phyloP scores from a whole-genome alignment of 2,113 vertebrate species.

The Toxotes chatareus region DNA sequence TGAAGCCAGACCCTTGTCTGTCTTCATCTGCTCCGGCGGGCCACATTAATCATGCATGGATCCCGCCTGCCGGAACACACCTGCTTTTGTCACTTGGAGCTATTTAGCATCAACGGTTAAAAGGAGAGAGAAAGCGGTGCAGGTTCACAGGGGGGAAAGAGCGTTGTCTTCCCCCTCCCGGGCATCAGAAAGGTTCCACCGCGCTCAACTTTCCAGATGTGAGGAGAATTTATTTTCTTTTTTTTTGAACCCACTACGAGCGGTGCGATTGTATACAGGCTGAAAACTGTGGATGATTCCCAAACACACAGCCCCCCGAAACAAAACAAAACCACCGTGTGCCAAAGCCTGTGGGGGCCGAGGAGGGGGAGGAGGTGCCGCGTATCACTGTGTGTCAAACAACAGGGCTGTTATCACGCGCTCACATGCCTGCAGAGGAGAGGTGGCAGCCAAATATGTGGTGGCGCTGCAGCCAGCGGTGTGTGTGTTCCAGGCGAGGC shows the following conservation, averaged over 20 bases:
- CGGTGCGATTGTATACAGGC: slow-evolving; percentile 42
- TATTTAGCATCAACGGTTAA: slow-evolving; percentile 66
- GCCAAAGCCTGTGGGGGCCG: slow-evolving; percentile 70
- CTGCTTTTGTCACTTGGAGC: slow-evolving; percentile 62
- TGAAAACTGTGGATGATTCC: slow-evolving; percentile 55
- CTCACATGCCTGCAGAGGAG: slow-evolving; percentile 76
- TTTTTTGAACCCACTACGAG: slow-evolving; percentile 22
- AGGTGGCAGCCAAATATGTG: slow-evolving; percentile 75
- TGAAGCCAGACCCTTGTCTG: neutral
- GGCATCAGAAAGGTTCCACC: slow-evolving; percentile 5
- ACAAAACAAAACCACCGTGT: slow-evolving; percentile 68
- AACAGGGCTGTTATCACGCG: slow-evolving; percentile 78
- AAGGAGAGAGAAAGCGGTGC: slow-evolving; percentile 20
- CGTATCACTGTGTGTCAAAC: slow-evolving; percentile 73
- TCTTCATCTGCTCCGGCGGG: slow-evolving; percentile 42
- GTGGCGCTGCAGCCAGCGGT: slow-evolving; percentile 57
- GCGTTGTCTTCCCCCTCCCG: neutral
- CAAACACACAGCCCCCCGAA: slow-evolving; percentile 61
- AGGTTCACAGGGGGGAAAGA: neutral
- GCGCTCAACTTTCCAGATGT: slow-evolving; percentile 18
- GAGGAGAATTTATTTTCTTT: neutral
- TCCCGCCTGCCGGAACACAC: slow-evolving; percentile 44
- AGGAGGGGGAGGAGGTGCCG: slow-evolving; percentile 2
- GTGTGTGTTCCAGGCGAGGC: slow-evolving; percentile 47
- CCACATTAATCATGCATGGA: slow-evolving; percentile 59